phyloP scores from a whole-genome alignment of 2,113 vertebrate genomes.

The Philantomba maxwellii region DNA sequence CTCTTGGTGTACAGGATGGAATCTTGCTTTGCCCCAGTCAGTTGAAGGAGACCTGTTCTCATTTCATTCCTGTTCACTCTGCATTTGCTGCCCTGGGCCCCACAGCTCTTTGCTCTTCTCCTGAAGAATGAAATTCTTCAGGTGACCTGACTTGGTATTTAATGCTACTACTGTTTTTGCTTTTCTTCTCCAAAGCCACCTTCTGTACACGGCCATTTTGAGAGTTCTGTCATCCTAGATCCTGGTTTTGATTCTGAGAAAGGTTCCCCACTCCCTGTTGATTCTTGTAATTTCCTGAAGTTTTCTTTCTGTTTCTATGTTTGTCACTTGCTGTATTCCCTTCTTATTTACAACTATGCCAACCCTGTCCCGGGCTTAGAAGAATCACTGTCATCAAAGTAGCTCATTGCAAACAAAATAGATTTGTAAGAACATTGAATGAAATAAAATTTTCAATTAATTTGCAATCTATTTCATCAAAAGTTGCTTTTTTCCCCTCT shows the following conservation, averaged over 20 bases:
- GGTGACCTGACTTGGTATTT: not conserved
- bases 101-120: not conserved
- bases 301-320: not conserved
- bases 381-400: not conserved
- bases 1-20: not conserved
- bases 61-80: not conserved
- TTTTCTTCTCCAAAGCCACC: not conserved
- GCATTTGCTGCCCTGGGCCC: not conserved
- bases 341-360: not conserved
- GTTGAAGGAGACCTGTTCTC: not conserved
- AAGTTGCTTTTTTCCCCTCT: not conserved
- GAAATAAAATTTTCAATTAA: not conserved
- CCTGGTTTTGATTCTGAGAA: not conserved
- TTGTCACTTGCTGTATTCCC: not conserved
- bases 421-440: not conserved
- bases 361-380: not conserved
- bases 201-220: not conserved
- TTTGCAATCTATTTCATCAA: constrained; percentile 12
- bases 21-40: not conserved
- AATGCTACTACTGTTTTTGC: not conserved
- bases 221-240: not conserved
- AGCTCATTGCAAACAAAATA: not conserved
- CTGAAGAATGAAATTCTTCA: not conserved
- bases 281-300: not conserved
- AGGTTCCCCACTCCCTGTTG: not conserved